A percentile compares a stretch with the other conserved stretches of the same genome.
Evolutionary conservation across 2,888 invertebrate species (phyloP).

Genomic region (Cataglyphis livida): DNA sequence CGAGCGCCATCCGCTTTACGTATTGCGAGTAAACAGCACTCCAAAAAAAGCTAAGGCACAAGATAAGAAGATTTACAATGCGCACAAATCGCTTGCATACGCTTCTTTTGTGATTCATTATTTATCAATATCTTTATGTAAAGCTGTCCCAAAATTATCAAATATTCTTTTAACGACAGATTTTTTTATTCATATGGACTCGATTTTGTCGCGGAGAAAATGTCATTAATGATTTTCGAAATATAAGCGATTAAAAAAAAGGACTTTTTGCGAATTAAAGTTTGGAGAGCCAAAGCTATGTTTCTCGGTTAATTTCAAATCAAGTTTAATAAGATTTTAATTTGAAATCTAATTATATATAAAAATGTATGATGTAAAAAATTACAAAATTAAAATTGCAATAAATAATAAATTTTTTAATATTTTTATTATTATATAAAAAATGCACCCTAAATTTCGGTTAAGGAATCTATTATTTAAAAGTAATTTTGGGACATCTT

Average conservation of each 20-base stretch:
- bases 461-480: neutral
- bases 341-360: no score
- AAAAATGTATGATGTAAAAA: no score
- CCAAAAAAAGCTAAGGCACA: slow-evolving; percentile 9
- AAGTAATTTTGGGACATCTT: neutral
- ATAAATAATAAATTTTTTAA: no score
- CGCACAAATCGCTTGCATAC: slow-evolving; percentile 34
- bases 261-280: neutral
- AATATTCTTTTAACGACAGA: neutral
- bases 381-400: no score
- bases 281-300: neutral
- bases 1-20: slow-evolving; percentile 60
- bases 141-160: neutral
- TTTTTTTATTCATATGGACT: neutral
- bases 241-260: neutral
- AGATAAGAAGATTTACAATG: neutral
- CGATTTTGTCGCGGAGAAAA: neutral
- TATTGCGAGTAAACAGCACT: neutral
- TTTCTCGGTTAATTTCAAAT: neutral
- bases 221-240: neutral
- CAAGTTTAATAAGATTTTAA: neutral
- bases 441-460: neutral
- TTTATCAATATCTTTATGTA: neutral
- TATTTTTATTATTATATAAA: neutral
- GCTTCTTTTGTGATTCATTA: slow-evolving; percentile 15